phyloP scores from a whole-genome alignment of 2,797 vertebrate genomes.

The Nannoperca australis region DNA sequence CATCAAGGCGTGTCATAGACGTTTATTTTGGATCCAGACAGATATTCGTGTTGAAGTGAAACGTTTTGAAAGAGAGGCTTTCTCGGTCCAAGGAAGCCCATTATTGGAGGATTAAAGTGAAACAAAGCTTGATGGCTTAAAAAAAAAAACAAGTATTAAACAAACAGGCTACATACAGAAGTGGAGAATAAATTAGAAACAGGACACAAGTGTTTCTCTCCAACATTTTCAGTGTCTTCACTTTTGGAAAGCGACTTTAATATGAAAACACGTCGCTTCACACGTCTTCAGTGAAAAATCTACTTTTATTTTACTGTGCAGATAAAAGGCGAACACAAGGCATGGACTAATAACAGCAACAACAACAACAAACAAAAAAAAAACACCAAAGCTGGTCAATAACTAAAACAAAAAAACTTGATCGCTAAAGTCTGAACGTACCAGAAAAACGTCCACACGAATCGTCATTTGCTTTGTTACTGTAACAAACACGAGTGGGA shows the following conservation, averaged over 20 bases:
- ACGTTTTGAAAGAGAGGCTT: neutral
- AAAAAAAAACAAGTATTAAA: no score
- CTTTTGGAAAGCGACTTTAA: neutral
- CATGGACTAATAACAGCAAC: accelerated
- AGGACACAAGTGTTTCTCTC: neutral
- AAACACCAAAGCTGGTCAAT: accelerated
- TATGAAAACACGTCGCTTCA: neutral
- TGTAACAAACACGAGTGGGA: conserved; percentile 69
- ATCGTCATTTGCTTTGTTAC: conserved; percentile 72
- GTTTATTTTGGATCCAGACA: neutral
- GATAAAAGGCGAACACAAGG: neutral
- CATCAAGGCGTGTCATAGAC: neutral
- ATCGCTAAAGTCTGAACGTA: neutral
- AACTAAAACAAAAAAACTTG: neutral
- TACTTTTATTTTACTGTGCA: conserved; percentile 16
- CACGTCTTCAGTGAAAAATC: neutral
- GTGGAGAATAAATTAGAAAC: neutral
- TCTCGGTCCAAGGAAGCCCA: neutral
- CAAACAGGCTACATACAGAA: neutral
- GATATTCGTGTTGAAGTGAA: neutral
- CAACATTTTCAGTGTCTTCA: no score
- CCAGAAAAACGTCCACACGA: conserved; percentile 1
- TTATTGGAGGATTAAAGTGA: conserved; percentile 15
- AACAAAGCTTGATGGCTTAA: conserved; percentile 24
- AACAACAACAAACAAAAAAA: neutral